Evolutionary conservation across 2,797 vertebrate species (phyloP).

Genomic region (Diceros bicornis): DNA sequence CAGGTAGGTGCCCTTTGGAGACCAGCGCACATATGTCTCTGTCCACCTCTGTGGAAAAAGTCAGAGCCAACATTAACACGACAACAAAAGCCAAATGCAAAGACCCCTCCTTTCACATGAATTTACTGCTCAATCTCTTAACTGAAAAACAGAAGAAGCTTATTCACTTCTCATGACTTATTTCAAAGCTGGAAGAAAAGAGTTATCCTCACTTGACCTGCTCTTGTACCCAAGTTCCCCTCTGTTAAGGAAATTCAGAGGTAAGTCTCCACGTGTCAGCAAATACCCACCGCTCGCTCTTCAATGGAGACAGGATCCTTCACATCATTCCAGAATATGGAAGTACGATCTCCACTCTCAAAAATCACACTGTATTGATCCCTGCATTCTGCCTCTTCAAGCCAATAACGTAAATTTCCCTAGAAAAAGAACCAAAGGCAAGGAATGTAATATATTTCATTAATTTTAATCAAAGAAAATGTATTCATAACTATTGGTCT

Average conservation of each 20-base stretch:
- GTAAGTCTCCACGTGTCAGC: rapidly evolving
- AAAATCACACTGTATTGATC: slow-evolving; percentile 99
- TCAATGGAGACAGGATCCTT: slow-evolving; percentile 96
- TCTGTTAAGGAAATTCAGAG: not conserved
- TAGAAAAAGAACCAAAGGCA: slow-evolving; percentile 77
- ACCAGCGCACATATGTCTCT: slow-evolving; percentile 99
- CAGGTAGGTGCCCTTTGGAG: slow-evolving; percentile 97
- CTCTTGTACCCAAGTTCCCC: not conserved
- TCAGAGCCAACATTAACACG: rapidly evolving
- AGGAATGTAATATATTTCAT: not conserved
- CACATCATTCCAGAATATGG: slow-evolving; percentile 97
- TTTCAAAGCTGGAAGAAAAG: not conserved
- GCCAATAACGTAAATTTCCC: slow-evolving; percentile 98
- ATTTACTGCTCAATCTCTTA: no score
- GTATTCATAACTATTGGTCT: rapidly evolving
- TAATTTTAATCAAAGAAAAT: not conserved
- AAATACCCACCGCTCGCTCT: slow-evolving; percentile 95
- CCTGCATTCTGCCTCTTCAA: slow-evolving; percentile 97
- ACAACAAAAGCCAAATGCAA: rapidly evolving
- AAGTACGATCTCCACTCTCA: slow-evolving; percentile 97
- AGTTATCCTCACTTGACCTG: not conserved
- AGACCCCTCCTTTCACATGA: rapidly evolving
- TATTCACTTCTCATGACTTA: not conserved
- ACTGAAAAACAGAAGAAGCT: not conserved
- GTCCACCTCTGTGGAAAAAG: slow-evolving; percentile 95